Conservation (phyloP, 2,797 vertebrate species). For the Lacerta viridis region DNA sequence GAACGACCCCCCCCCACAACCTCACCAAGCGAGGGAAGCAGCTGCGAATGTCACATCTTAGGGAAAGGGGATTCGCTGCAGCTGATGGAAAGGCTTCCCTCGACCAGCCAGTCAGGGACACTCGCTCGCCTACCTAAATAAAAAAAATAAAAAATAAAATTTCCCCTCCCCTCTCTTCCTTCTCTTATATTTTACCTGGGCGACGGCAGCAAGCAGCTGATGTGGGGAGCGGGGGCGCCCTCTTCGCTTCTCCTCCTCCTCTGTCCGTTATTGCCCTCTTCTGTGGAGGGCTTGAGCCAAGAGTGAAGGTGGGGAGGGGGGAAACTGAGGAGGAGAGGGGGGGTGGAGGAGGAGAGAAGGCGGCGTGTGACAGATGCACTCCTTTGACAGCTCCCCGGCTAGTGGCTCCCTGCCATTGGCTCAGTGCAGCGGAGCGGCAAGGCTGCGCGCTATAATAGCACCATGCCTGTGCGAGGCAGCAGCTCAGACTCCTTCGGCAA, state of each 20-base stretch:
- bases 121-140: not conserved
- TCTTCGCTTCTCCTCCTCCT: constrained; percentile 15
- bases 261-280: constrained; percentile 32
- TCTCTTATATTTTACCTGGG: constrained; percentile 13
- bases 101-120: not conserved
- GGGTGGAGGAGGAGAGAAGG: constrained; percentile 53
- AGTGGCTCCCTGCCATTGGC: constrained; percentile 86
- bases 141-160: not conserved
- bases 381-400: constrained; percentile 78
- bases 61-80: not conserved
- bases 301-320: not conserved
- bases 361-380: constrained; percentile 82
- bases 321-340: constrained; percentile 14
- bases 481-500: constrained; percentile 68
- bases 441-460: constrained; percentile 83
- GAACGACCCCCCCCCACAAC: not conserved
- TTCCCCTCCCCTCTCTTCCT: not conserved
- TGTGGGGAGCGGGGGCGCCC: not conserved
- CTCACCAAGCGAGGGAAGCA: not conserved
- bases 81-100: not conserved
- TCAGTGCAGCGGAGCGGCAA: constrained; percentile 82
- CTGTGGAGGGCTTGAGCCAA: constrained; percentile 14
- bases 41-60: not conserved
- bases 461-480: constrained; percentile 76
- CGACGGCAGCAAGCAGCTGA: not conserved